Evolutionary conservation across 2,888 invertebrate species (phyloP).

Genomic region (Lobophora halterata): DNA sequence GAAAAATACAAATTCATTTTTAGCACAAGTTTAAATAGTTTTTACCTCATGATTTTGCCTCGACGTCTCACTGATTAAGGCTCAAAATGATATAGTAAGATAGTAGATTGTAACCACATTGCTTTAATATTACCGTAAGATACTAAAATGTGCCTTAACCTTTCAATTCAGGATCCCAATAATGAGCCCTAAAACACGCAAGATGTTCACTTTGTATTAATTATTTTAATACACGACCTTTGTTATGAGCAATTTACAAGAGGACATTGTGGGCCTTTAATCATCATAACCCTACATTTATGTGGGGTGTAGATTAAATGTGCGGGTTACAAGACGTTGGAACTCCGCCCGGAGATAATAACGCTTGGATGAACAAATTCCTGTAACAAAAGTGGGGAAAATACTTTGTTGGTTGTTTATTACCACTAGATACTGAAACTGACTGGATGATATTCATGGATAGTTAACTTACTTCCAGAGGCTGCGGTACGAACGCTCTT

Average conservation of each 20-base stretch:
- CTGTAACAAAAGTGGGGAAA: conserved; percentile 4
- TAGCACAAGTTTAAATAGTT: too few relatives aligned
- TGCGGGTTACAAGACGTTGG: conserved; percentile 70
- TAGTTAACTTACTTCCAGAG: too few relatives aligned
- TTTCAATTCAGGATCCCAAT: conserved; percentile 30
- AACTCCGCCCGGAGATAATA: conserved; percentile 66
- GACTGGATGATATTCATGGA: too few relatives aligned
- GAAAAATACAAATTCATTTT: background rate
- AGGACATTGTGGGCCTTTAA: conserved; percentile 47
- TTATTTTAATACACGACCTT: conserved; percentile 49
- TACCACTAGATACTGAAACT: too few relatives aligned
- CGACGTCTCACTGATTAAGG: too few relatives aligned
- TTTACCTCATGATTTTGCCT: too few relatives aligned
- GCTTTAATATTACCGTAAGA: conserved; percentile 11
- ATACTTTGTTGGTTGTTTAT: too few relatives aligned
- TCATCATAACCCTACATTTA: conserved; percentile 56
- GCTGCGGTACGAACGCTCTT: too few relatives aligned
- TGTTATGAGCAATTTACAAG: conserved; percentile 52
- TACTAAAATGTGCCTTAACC: conserved; percentile 18
- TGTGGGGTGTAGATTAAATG: conserved; percentile 66
- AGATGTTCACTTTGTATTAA: conserved; percentile 46
- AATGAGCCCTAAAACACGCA: conserved; percentile 36
- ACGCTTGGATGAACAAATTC: conserved; percentile 28
- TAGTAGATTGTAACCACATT: conserved; percentile 3
- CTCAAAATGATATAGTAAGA: conserved; percentile 1